phyloP scores from a whole-genome alignment of 2,797 vertebrate species.

The Margarornis squamiger region DNA sequence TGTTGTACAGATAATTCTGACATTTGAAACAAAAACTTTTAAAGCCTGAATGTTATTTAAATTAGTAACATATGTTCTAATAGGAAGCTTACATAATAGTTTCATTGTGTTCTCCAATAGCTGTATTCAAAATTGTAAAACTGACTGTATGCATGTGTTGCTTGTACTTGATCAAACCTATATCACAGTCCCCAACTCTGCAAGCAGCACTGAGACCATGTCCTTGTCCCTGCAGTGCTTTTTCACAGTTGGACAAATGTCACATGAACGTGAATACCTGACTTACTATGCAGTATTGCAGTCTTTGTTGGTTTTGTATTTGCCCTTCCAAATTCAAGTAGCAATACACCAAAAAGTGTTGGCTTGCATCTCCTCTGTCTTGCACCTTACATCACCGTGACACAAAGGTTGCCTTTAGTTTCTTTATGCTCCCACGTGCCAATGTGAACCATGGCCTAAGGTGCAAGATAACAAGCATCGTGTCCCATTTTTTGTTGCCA shows the following conservation, averaged over 20 bases:
- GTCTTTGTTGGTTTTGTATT: background rate
- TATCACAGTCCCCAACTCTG: background rate
- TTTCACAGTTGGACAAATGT: background rate
- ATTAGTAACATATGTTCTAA: constrained; percentile 53
- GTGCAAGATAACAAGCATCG: background rate
- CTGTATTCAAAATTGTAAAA: background rate
- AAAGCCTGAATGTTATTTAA: constrained; percentile 27
- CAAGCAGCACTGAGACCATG: background rate
- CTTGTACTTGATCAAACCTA: background rate
- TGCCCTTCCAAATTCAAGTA: background rate
- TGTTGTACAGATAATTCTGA: constrained; percentile 40
- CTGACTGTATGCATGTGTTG: background rate
- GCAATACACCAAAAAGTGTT: background rate
- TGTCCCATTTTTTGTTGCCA: background rate
- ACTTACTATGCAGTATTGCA: background rate
- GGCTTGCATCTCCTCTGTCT: background rate
- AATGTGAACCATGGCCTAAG: background rate
- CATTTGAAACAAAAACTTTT: constrained; percentile 35
- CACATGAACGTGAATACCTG: background rate
- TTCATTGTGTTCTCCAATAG: constrained; percentile 43
- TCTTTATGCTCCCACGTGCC: background rate
- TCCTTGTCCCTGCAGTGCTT: background rate
- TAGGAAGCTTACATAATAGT: constrained; percentile 31
- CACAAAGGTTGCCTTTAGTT: background rate
- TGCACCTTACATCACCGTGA: background rate